phyloP scores from a whole-genome alignment of 2,888 invertebrate genomes.

The Oligia strigilis region DNA sequence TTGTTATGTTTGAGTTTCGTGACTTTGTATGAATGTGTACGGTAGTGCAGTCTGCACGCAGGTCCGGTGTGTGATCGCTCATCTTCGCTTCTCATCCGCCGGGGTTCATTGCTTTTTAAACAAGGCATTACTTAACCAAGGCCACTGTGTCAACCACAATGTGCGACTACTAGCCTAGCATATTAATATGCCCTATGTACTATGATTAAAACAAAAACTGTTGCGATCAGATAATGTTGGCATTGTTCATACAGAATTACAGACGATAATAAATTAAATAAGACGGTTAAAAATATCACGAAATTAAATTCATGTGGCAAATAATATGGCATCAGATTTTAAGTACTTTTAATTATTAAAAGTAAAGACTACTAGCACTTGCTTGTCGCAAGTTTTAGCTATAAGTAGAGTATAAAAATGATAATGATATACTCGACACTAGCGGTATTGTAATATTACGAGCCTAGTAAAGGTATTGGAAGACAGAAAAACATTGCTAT shows the following conservation, averaged over 20 bases:
- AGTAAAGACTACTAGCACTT: constrained; percentile 77
- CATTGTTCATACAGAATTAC: constrained; percentile 82
- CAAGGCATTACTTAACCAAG: constrained; percentile 85
- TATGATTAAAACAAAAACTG: constrained; percentile 75
- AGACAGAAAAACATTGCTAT: constrained; percentile 89
- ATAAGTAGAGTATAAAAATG: constrained; percentile 67
- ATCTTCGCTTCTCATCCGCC: constrained; percentile 66
- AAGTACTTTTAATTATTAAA: constrained; percentile 86
- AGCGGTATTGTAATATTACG: constrained; percentile 73
- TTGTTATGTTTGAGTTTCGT: constrained; percentile 11
- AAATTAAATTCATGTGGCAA: constrained; percentile 89
- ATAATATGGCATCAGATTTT: constrained; percentile 90
- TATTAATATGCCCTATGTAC: constrained; percentile 83
- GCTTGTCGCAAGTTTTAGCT: constrained; percentile 64
- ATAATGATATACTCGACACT: constrained; percentile 69
- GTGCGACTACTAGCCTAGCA: constrained; percentile 86
- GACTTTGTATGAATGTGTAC: constrained; percentile 18
- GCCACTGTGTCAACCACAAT: constrained; percentile 87
- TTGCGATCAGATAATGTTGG: constrained; percentile 77
- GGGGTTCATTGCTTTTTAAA: constrained; percentile 83
- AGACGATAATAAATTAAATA: constrained; percentile 85
- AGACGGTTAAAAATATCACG: constrained; percentile 87
- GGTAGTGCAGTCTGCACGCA: constrained; percentile 68
- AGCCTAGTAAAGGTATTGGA: constrained; percentile 84
- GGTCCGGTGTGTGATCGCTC: constrained; percentile 51